A percentile compares a stretch with the other conserved stretches of the same genome.
phyloP scores from a whole-genome alignment of 2,113 vertebrate genomes.

The Hypanus sabinus region DNA sequence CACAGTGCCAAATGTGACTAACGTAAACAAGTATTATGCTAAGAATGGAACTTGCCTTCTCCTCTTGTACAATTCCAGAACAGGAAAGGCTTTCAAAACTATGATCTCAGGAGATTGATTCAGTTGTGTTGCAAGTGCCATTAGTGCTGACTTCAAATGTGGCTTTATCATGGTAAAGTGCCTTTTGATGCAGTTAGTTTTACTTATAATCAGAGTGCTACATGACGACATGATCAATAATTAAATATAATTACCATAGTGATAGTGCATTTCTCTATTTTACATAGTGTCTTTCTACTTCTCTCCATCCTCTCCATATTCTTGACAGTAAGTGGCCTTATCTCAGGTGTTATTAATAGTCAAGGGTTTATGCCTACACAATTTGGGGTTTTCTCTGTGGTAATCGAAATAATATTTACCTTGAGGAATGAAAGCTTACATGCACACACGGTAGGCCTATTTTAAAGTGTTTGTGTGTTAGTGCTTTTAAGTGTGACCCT shows the following conservation, averaged over 20 bases:
- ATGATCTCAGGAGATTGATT: background rate
- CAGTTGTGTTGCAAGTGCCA: background rate
- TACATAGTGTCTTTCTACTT: background rate
- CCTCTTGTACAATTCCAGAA: background rate
- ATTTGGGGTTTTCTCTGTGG: too few relatives aligned
- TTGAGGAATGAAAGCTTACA: too few relatives aligned
- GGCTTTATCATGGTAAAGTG: background rate
- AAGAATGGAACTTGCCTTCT: background rate
- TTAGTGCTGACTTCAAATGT: background rate
- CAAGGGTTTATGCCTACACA: too few relatives aligned
- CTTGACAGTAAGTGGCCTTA: background rate
- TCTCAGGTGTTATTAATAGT: background rate
- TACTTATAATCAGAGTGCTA: background rate
- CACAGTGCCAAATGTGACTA: background rate
- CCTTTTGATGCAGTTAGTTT: background rate
- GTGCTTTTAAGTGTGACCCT: too few relatives aligned
- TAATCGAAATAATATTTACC: too few relatives aligned
- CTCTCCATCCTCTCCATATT: background rate
- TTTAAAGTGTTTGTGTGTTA: too few relatives aligned
- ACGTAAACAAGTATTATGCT: background rate
- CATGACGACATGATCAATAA: background rate
- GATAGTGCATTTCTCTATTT: background rate
- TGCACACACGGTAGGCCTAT: too few relatives aligned
- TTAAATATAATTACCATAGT: background rate
- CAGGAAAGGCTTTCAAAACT: background rate